These are phyloP conservation scores for Molorchus minor DNA, from an alignment of 2,888 invertebrate genomes.

Conservation along the genomic window DNA sequence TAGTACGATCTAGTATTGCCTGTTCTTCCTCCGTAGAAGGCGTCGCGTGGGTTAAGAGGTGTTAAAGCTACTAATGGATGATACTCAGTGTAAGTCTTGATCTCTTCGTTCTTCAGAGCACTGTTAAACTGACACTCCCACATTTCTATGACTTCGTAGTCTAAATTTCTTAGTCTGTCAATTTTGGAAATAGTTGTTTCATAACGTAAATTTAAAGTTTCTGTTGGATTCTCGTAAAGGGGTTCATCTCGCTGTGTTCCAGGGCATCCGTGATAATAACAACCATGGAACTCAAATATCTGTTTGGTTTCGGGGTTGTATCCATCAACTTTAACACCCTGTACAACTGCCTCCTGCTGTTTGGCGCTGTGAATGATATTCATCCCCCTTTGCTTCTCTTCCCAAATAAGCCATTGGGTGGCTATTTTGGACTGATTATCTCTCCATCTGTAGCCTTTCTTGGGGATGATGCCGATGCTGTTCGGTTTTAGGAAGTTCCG, in stretches of 20 bases:
- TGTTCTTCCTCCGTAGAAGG: conserved; percentile 36
- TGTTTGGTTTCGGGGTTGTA: background rate
- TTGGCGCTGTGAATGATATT: background rate
- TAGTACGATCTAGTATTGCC: conserved; percentile 20
- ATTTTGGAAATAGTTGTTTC: background rate
- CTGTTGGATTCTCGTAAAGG: background rate
- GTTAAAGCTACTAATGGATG: conserved; percentile 17
- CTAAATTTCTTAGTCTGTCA: background rate
- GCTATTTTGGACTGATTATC: background rate
- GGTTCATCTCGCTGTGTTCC: background rate
- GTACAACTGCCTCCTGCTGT: background rate
- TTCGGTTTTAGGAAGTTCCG: background rate
- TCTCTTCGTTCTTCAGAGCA: background rate
- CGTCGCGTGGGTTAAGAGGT: conserved; percentile 33
- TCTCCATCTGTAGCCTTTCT: background rate
- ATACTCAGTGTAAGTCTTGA: background rate
- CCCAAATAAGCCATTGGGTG: background rate
- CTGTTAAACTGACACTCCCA: background rate
- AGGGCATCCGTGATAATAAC: background rate
- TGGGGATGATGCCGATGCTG: background rate
- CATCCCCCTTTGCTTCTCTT: background rate
- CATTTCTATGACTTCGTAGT: background rate
- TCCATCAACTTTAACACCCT: background rate
- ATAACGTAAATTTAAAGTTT: background rate
- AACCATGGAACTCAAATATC: background rate